phyloP scores from a whole-genome alignment of 2,113 vertebrate genomes.

The Aptenodytes forsteri region DNA sequence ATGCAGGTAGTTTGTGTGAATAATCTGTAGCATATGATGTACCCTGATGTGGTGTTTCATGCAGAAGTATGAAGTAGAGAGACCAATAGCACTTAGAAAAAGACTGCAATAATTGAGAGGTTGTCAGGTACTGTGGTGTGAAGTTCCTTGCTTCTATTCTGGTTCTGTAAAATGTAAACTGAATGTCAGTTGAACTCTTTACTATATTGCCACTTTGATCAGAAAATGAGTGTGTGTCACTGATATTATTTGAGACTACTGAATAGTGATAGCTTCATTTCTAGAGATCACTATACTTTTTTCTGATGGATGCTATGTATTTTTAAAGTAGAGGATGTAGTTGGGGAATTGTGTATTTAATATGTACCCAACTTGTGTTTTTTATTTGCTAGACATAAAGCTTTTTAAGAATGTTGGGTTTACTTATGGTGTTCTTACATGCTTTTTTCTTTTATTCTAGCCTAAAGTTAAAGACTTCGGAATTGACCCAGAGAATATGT shows the following conservation, averaged over 20 bases:
- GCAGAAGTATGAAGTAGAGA: neutral
- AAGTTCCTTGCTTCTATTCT: neutral
- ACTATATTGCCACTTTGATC: neutral
- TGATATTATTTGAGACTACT: neutral
- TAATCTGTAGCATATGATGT: neutral
- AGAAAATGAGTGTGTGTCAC: neutral
- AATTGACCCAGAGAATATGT: slow-evolving; percentile 96
- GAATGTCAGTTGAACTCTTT: neutral
- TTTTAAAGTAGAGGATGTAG: neutral
- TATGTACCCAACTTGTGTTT: neutral
- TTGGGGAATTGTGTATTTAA: neutral
- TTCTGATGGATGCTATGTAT: neutral
- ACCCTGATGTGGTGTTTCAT: neutral
- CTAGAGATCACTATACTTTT: neutral
- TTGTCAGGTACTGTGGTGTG: neutral
- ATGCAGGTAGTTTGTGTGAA: neutral
- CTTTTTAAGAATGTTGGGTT: neutral
- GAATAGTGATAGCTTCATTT: neutral
- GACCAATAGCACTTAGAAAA: neutral
- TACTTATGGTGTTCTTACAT: neutral
- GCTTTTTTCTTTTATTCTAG: slow-evolving; percentile 67
- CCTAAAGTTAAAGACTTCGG: slow-evolving; percentile 95
- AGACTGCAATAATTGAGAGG: neutral
- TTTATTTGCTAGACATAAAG: neutral
- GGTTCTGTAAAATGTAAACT: neutral